Percentiles rank a stretch among this genome's conserved stretches.
phyloP scores from a whole-genome alignment of 1,140 invertebrate species.

The Atta colombica region DNA sequence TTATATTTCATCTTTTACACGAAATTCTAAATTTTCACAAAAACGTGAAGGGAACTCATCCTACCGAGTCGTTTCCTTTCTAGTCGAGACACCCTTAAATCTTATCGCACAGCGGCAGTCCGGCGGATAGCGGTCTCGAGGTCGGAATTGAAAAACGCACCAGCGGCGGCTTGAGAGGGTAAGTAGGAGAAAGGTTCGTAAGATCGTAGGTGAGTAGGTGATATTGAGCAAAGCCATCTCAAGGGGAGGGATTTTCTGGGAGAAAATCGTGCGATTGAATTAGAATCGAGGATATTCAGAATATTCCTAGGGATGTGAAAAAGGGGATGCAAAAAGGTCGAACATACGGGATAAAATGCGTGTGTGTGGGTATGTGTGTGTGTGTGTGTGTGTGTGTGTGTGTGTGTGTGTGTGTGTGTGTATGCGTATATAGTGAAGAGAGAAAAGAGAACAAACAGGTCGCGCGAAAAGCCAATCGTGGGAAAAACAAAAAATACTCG shows the following conservation, averaged over 20 bases:
- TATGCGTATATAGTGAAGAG: background rate
- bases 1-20: conserved; percentile 40
- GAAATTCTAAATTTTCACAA: conserved; percentile 45
- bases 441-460: background rate
- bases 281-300: conserved; percentile 57
- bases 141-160: conserved; percentile 64
- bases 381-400: background rate
- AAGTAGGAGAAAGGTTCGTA: conserved; percentile 21
- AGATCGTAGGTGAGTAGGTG: conserved; percentile 28
- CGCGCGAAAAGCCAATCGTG: conserved; percentile 26
- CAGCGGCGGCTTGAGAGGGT: background rate
- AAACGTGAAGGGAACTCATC: background rate
- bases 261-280: conserved; percentile 64
- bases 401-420: background rate
- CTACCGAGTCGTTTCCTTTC: conserved; percentile 27
- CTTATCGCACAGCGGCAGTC: conserved; percentile 47
- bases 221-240: conserved; percentile 44
- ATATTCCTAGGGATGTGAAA: background rate
- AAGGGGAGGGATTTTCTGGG: conserved; percentile 41
- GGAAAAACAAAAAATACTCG: conserved; percentile 60
- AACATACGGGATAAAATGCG: background rate
- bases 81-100: conserved; percentile 47
- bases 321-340: background rate
- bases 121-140: conserved; percentile 21
- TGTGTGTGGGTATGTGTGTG: too few species aligned